Conservation (phyloP, 2,113 vertebrate genomes). For the Cololabis saira region DNA sequence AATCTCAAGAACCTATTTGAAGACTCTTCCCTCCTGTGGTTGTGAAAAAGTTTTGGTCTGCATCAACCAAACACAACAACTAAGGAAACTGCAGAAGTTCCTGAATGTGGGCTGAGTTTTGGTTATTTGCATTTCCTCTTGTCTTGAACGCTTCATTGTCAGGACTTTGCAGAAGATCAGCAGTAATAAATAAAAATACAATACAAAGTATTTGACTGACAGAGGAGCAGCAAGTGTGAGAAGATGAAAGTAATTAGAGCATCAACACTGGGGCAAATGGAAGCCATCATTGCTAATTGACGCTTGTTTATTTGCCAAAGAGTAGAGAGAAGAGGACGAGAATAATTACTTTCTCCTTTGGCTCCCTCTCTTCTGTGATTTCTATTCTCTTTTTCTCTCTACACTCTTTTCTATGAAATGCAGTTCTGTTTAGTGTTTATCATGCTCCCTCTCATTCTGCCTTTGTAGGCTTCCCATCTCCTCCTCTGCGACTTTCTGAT, state of each 20-base stretch:
- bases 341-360: constrained; percentile 38
- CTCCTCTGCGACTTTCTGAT: constrained; percentile 18
- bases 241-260: constrained; percentile 49
- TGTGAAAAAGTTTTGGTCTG: no score
- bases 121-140: no score
- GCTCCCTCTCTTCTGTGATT: constrained; percentile 20
- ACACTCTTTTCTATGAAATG: constrained; percentile 8
- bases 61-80: no score
- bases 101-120: no score
- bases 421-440: constrained; percentile 37
- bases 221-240: constrained; percentile 20
- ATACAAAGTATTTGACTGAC: background rate
- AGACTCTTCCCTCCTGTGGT: no score
- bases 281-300: constrained; percentile 57
- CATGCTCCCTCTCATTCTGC: background rate
- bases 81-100: no score
- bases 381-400: constrained; percentile 14
- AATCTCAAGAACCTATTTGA: no score
- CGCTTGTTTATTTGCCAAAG: constrained; percentile 57
- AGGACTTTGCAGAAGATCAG: background rate
- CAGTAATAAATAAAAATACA: background rate
- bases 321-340: constrained; percentile 46
- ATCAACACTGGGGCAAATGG: constrained; percentile 39
- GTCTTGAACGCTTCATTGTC: background rate
- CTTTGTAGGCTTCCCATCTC: constrained; percentile 22